Evolutionary conservation across 2,113 vertebrate genomes (phyloP).

Genomic region (Athene cunicularia): DNA sequence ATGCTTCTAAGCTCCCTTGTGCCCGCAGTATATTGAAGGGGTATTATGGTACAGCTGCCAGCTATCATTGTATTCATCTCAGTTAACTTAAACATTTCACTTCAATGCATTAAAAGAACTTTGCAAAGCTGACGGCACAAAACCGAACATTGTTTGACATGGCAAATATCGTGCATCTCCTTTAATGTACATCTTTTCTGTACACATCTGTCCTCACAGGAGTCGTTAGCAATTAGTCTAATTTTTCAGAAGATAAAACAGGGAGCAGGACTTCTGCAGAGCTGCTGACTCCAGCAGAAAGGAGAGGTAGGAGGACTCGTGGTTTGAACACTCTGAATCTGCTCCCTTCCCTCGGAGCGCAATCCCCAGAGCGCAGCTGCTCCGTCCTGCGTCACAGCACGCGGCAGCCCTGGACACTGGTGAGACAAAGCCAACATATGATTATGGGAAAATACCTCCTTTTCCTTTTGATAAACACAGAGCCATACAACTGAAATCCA

Average conservation of each 20-base stretch:
- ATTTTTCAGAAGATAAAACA: neutral
- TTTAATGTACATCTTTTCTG: fast-evolving
- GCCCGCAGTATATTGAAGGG: neutral
- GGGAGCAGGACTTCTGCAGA: neutral
- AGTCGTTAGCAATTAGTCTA: neutral
- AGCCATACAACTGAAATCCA: neutral
- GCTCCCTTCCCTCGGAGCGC: neutral
- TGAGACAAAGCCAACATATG: neutral
- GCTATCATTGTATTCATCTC: neutral
- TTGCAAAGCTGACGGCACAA: neutral
- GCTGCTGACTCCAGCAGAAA: neutral
- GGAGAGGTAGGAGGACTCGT: neutral
- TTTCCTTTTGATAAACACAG: neutral
- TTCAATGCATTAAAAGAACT: neutral
- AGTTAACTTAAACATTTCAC: neutral
- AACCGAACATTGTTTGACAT: neutral
- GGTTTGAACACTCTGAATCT: neutral
- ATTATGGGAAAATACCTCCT: neutral
- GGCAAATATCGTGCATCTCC: neutral
- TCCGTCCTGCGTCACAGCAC: neutral
- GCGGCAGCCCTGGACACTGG: neutral
- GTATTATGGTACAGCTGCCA: neutral
- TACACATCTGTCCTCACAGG: neutral
- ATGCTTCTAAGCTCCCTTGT: neutral
- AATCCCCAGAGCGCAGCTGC: neutral